A percentile compares a stretch with the other conserved stretches of the same genome.
phyloP scores from a whole-genome alignment of 2,888 invertebrate species.

The Eristalis tenax region DNA sequence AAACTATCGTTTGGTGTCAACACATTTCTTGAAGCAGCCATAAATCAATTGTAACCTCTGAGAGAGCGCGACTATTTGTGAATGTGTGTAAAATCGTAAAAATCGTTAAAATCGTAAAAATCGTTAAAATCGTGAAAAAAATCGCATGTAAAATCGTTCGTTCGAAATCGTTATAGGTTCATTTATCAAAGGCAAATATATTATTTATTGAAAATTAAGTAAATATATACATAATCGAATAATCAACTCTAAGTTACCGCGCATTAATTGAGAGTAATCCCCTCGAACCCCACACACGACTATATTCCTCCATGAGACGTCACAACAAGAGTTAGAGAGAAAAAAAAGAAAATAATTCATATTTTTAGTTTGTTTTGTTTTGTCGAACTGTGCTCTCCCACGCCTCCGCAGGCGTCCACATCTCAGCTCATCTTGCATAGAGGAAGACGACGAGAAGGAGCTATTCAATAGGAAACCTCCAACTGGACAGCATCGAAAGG shows the following conservation, averaged over 20 bases:
- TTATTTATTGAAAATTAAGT: neutral
- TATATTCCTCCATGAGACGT: neutral
- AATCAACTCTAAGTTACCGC: neutral
- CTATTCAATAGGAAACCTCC: neutral
- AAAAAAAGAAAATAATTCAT: neutral
- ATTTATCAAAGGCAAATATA: neutral
- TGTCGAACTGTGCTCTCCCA: neutral
- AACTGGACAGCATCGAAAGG: conserved; percentile 14
- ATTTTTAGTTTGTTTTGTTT: neutral
- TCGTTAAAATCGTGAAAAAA: conserved; percentile 4
- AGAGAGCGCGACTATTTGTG: conserved; percentile 26
- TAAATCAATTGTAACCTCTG: conserved; percentile 83
- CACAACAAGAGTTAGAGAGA: neutral
- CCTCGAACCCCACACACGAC: neutral
- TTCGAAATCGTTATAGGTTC: neutral
- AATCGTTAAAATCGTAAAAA: neutral
- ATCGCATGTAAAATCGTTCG: neutral
- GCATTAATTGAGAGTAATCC: neutral
- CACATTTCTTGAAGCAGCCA: conserved; percentile 96
- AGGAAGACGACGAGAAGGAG: neutral
- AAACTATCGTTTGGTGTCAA: conserved; percentile 95
- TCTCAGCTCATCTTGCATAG: neutral
- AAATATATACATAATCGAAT: neutral
- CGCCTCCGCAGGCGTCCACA: neutral
- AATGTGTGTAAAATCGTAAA: conserved; percentile 42